A percentile compares a stretch with the other conserved stretches of the same genome.
These are phyloP conservation scores for Oreochromis mossambicus DNA, from an alignment of 2,797 vertebrate genomes.

Conservation along the genomic window DNA sequence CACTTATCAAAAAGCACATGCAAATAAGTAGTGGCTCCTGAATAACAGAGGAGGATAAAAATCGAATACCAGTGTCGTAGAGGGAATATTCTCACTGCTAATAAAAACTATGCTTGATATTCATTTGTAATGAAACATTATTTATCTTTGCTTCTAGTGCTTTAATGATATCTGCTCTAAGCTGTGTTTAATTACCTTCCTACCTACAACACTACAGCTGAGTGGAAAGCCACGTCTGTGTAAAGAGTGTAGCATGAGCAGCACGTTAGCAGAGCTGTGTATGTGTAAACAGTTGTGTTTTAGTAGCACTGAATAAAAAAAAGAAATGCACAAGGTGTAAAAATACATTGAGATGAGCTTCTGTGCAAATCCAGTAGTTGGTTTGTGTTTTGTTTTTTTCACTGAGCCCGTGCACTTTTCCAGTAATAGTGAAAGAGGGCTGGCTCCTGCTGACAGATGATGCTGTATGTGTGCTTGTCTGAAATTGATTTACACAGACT, in stretches of 20 bases:
- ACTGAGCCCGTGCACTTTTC: background rate
- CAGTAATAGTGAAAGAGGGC: background rate
- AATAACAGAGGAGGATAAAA: background rate
- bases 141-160: background rate
- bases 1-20: conserved; percentile 1
- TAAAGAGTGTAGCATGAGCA: background rate
- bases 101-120: background rate
- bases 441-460: background rate
- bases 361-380: background rate
- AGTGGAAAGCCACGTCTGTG: background rate
- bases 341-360: background rate
- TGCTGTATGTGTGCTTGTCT: background rate
- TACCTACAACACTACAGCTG: background rate
- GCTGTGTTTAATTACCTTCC: background rate
- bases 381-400: background rate
- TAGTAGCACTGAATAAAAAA: background rate
- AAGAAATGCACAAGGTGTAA: background rate
- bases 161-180: background rate
- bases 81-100: background rate
- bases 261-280: background rate
- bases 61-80: background rate
- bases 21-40: background rate
- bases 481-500: background rate
- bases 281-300: background rate
- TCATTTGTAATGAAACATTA: background rate